phyloP scores from a whole-genome alignment of 1,140 invertebrate species.

The Gerris buenoi region DNA sequence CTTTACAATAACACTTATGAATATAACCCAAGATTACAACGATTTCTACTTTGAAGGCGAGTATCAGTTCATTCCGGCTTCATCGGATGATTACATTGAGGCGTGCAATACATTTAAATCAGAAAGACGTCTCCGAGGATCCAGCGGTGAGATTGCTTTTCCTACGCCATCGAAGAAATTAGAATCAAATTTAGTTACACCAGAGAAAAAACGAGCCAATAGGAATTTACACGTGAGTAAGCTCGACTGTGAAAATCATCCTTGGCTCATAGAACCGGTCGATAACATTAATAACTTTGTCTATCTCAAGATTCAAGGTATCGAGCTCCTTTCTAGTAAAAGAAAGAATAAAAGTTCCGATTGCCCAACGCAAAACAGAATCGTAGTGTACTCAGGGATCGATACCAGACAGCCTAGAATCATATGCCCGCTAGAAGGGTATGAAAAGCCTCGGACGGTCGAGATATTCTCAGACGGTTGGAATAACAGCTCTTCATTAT shows the following conservation, averaged over 20 bases:
- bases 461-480: conserved; percentile 58
- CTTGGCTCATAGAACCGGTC: conserved; percentile 61
- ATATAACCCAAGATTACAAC: conserved; percentile 61
- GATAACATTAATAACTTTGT: conserved; percentile 50
- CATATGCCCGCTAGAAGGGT: conserved; percentile 42
- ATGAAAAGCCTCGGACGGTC: conserved; percentile 31
- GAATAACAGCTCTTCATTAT: conserved; percentile 30
- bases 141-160: conserved; percentile 50
- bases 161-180: conserved; percentile 31
- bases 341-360: conserved; percentile 26
- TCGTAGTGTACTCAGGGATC: conserved; percentile 49
- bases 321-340: conserved; percentile 33
- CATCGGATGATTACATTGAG: conserved; percentile 29
- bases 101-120: conserved; percentile 43
- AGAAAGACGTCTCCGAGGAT: conserved; percentile 43
- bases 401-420: conserved; percentile 38
- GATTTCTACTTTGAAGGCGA: conserved; percentile 62
- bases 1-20: conserved; percentile 61
- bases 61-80: conserved; percentile 21
- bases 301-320: conserved; percentile 50
- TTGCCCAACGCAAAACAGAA: conserved; percentile 52
- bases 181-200: conserved; percentile 26
- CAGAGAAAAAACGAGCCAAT: conserved; percentile 14
- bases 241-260: conserved; percentile 47
- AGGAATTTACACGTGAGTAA: conserved; percentile 31